Conservation (phyloP, 2,888 invertebrate species). For the Corythucha ciliata region DNA sequence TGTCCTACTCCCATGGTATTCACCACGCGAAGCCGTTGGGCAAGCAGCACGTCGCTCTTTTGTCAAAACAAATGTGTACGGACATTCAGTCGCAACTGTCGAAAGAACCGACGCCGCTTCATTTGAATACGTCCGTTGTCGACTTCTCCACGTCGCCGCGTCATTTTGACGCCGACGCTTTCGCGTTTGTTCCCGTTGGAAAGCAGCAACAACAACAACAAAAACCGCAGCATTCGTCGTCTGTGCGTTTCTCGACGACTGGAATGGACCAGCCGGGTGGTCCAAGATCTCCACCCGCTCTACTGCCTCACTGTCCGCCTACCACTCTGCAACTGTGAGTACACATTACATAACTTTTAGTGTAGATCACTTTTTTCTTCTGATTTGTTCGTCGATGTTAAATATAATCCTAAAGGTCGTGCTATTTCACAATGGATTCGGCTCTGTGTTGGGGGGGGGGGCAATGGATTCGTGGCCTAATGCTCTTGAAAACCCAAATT, state of each 20-base stretch:
- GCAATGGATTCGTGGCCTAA: too few species aligned
- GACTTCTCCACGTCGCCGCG: slow-evolving; percentile 8
- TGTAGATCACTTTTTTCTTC: not conserved
- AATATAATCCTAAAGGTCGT: not conserved
- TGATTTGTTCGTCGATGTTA: not conserved
- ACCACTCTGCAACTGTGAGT: slow-evolving; percentile 38
- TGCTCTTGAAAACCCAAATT: too few species aligned
- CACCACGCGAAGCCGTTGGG: slow-evolving; percentile 25
- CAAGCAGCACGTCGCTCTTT: slow-evolving; percentile 21
- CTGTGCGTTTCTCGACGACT: slow-evolving; percentile 5
- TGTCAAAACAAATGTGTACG: not conserved
- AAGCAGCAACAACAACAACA: too few species aligned
- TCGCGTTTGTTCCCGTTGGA: too few species aligned
- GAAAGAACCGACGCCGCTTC: slow-evolving; percentile 1
- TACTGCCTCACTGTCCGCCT: slow-evolving; percentile 36
- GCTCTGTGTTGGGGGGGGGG: too few species aligned
- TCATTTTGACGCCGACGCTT: too few species aligned
- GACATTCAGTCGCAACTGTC: slow-evolving; percentile 12
- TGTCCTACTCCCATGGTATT: slow-evolving; percentile 22
- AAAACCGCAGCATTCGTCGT: not conserved
- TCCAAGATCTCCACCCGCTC: slow-evolving; percentile 32
- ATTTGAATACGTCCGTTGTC: too few species aligned
- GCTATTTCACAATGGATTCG: not conserved
- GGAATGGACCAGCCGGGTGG: slow-evolving; percentile 25
- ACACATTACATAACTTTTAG: slow-evolving; percentile 2